Base-by-base conservation (phyloP, 2,113 vertebrate species). In the Nothocercus julius region DNA sequence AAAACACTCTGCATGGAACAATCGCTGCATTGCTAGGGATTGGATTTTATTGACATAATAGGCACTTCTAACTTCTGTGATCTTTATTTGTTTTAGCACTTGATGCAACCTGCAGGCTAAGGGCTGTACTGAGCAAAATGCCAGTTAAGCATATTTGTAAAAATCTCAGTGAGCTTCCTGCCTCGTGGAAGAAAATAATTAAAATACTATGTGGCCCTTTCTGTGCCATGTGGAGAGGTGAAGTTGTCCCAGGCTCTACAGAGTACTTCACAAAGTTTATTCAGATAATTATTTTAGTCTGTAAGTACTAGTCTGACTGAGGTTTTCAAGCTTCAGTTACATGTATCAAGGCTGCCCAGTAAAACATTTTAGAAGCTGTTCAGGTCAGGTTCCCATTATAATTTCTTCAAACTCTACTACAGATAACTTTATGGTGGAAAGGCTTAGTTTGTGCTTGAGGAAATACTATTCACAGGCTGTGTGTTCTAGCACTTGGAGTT, bases 1-100 rank as follows among this genome's bases (percentile, higher is more conserved):
- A 94, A 95, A 97, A 96, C 91, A 94, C 88, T 94, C 96, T 95
- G 84, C 92, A 89, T 76, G 61, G 95, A 97, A 97, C 94, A 97
- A 96, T 97, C 93, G 92, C 96, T 95, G 90, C 82, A 95, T 96
- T 96, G 95, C 87, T 47, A 88, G 94, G 92, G 92, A 93, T 95
- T 96, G 91, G 89, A 95, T 96, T 97, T 97, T 96, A 97, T 94
- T 97, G 94, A 87, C 91, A 95, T 96, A 96, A 95, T 95, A 95
- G 93, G 86, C 93, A 96, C 92, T 90, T 97, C 92, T 92, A 59
- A 97, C 85, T 95, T 96, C 77, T 95, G 77, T 96, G 86, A 92
- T 97, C 92, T 96, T 97, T 95, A 92, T 97, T 97, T 97, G 88
- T 73, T 96, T 95, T 97, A 96, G 88, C 67, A 84, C 77, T 86